A percentile compares a stretch with the other conserved stretches of the same genome.
phyloP scores from a whole-genome alignment of 2,113 vertebrate genomes.

The Morone saxatilis region DNA sequence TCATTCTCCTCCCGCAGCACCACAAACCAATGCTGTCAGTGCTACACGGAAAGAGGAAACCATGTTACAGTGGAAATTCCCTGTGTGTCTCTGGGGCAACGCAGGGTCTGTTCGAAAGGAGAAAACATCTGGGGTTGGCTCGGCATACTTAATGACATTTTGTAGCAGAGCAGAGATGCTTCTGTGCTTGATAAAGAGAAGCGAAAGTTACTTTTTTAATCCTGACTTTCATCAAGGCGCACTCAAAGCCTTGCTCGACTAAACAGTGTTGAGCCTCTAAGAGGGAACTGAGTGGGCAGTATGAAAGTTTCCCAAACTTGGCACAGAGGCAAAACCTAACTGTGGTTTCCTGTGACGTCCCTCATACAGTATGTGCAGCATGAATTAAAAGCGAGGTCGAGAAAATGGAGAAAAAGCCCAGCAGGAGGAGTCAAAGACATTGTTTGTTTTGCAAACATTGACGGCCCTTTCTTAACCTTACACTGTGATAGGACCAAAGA shows the following conservation, averaged over 20 bases:
- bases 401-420: constrained; percentile 27
- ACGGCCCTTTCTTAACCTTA: constrained; percentile 19
- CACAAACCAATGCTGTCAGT: constrained; percentile 24
- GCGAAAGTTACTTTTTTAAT: constrained; percentile 22
- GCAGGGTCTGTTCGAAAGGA: constrained; percentile 23
- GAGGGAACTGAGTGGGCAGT: constrained; percentile 32
- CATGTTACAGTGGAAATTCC: constrained; percentile 52
- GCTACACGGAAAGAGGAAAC: constrained; percentile 46
- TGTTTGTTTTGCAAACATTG: constrained; percentile 31
- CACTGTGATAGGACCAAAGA: constrained; percentile 4
- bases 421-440: constrained; percentile 42
- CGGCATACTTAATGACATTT: constrained; percentile 8
- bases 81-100: constrained; percentile 22
- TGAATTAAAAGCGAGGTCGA: constrained; percentile 32
- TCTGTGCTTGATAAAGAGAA: constrained; percentile 9
- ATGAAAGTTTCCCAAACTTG: constrained; percentile 41
- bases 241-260: neutral
- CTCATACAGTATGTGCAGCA: constrained; percentile 18
- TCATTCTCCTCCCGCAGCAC: constrained; percentile 39
- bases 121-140: constrained; percentile 46
- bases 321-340: constrained; percentile 46
- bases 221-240: constrained; percentile 9
- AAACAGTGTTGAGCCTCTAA: neutral
- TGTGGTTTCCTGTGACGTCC: constrained; percentile 67
- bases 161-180: neutral